These are phyloP conservation scores for Drosophila sechellia DNA, from an alignment of 1,140 invertebrate genomes.

Conservation along the genomic window DNA sequence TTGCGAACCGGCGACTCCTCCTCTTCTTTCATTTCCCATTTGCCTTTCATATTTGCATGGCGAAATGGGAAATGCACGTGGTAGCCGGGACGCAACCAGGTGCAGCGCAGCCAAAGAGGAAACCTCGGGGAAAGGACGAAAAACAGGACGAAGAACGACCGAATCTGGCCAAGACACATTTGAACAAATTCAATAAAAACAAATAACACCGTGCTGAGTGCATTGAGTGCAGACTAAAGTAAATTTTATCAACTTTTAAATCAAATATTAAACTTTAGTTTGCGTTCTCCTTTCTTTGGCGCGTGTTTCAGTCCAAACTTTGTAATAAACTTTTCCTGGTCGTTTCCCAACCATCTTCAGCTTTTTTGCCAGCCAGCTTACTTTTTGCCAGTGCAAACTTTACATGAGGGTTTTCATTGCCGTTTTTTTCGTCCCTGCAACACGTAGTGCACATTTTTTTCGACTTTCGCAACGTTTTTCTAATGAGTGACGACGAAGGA, in stretches of 20 bases:
- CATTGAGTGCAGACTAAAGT: constrained; percentile 75
- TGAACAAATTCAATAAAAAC: constrained; percentile 80
- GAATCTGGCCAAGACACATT: constrained; percentile 53
- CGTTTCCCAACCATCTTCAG: constrained; percentile 28
- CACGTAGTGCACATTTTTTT: constrained; percentile 78
- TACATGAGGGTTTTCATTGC: constrained; percentile 54
- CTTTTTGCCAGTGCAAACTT: constrained; percentile 57
- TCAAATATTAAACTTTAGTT: constrained; percentile 83
- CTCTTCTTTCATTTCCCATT: constrained; percentile 54
- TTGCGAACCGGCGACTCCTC: constrained; percentile 23
- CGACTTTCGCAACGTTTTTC: constrained; percentile 72
- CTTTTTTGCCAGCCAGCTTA: constrained; percentile 23
- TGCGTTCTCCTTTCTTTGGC: constrained; percentile 55
- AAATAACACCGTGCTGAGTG: constrained; percentile 65
- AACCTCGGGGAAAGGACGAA: constrained; percentile 3
- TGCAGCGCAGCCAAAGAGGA: constrained; percentile 11
- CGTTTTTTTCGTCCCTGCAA: constrained; percentile 40
- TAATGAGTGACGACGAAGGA: constrained; percentile 76
- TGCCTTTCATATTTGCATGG: constrained; percentile 79
- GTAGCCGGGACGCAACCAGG: constrained; percentile 46
- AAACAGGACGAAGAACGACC: background rate
- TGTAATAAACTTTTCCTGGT: constrained; percentile 77
- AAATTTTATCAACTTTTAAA: constrained; percentile 83
- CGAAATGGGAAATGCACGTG: constrained; percentile 75
- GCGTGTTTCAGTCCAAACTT: constrained; percentile 68